These are phyloP conservation scores for Agrotis clavis DNA, from an alignment of 2,888 invertebrate genomes.

Conservation along the genomic window DNA sequence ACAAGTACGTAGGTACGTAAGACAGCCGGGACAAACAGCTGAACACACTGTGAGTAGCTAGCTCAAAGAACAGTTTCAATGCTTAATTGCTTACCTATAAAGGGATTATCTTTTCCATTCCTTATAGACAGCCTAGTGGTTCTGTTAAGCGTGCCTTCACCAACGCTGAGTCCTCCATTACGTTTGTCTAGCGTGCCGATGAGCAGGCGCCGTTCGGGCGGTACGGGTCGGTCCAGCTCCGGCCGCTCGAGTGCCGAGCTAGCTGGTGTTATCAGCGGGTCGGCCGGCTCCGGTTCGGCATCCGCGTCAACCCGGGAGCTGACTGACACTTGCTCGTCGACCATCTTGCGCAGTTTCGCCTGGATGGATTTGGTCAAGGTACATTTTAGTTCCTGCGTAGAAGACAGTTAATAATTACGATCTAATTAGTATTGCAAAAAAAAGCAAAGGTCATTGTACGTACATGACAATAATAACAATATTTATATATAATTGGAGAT, in stretches of 20 bases:
- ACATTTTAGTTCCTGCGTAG: conserved; percentile 44
- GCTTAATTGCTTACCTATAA: conserved; percentile 83
- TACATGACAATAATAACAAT: no score
- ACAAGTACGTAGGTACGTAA: no score
- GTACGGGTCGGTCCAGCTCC: conserved; percentile 82
- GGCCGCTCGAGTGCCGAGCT: conserved; percentile 84
- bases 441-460: no score
- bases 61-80: background rate
- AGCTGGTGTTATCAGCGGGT: conserved; percentile 90
- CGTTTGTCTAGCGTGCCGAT: conserved; percentile 86
- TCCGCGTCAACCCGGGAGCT: conserved; percentile 92
- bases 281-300: conserved; percentile 87
- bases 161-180: conserved; percentile 86
- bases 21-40: no score
- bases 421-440: background rate
- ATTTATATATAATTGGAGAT: no score
- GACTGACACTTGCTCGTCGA: conserved; percentile 96
- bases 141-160: conserved; percentile 86
- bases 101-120: conserved; percentile 89
- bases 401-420: conserved; percentile 16
- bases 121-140: conserved; percentile 84
- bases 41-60: no score
- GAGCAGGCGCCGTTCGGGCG: conserved; percentile 86
- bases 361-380: conserved; percentile 74
- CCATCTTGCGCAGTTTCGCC: conserved; percentile 96